Base-by-base conservation (phyloP, 2,888 invertebrate genomes). In the Drosophila melanosoma region DNA sequence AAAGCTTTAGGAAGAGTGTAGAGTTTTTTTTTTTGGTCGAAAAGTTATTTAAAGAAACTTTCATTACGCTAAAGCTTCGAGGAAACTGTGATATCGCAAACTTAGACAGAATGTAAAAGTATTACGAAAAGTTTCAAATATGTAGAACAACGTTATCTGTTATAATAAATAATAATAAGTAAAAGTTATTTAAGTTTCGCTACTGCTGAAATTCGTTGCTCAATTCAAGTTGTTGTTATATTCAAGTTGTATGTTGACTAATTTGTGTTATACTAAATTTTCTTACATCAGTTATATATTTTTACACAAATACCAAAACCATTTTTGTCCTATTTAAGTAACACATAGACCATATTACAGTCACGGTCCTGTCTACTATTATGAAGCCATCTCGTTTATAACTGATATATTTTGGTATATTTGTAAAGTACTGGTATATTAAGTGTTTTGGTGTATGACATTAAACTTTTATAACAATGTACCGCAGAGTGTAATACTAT, bases 1-100 rank as follows among this genome's bases (percentile, higher is more conserved):
- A n/a, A 7, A 42, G 60, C 66, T 57, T 69, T 64, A 29, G 2
- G 40, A 23, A 1, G 40, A 23, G n/a, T 72, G 76, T 66, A 64
- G 65, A 73, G 26, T 63, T 79, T 56, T n/a, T 38, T 49, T 65
- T n/a, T 38, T 49, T 65, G 57, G 59, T 51, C 72, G 36, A 68
- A 79, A 62, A 65, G 61, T 38, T 45, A 6, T 38, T 20, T 10
- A 2, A 4, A 33, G 48, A 17, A 33, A 23, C 23, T 23, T 45
- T 3, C 1, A 7, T 23, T 15, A 12, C 1, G 6, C 23, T 12
- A 38, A 56, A 29, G 56, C 36, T 54, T 40, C 10, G 15, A 17
- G 10, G 1, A 11, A 23, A 42, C 42, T 33, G 8, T 49, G 1
- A 6, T 33, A 29, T 17, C 32, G n/a, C 63, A 38, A 59, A 4